Evolutionary conservation across 2,888 invertebrate genomes (phyloP), one percentile per base, ranked within the genome.

Genomic region (Phlogophora meticulosa): DNA sequence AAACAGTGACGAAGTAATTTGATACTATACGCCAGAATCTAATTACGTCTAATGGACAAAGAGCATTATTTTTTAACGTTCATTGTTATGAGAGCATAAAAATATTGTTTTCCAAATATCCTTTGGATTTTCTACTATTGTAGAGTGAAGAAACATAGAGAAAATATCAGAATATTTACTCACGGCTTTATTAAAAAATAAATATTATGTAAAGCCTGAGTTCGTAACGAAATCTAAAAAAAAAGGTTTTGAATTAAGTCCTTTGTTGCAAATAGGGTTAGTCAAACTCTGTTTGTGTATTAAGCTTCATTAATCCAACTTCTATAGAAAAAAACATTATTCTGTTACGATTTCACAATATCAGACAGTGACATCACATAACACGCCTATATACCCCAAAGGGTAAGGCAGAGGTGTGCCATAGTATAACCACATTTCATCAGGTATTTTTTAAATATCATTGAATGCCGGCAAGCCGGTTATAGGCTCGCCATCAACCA

Each of bases 41-140:
- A 81, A 81, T 78, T 81, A 81, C 56, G 20, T 24, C 64, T 74
- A 79, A 79, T 81, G 78, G 81, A 81, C 55, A 67, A 64, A 67
- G 32, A 65, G 20, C 78, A 70, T 81, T 74, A 73, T 70, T 70
- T 55, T 63, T 70, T 62, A 49, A 64, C 49, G 46, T 62, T 53
- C 45, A 58, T 64, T 58, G 58, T 66, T 81, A 65, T 42, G 55
- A 48, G 38, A 60, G 60, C 55, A 28, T 72, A 52, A 62, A 64
- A 62, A 66, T 66, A 69, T 73, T 56, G 58, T 58, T 51, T 64
- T 36, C 10, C 43, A 40, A 67, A 53, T 32, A 67, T 73, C 11
- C 51, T 24, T 66, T 61, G 20, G 32, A 43, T 59, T 66, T 64
- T 36, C 53, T 57, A 45, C 22, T 40, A 70, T 46, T 55, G 40